These are phyloP conservation scores for Triplophysa siluroides DNA, from an alignment of 2,113 vertebrate species.

Conservation along the genomic window DNA sequence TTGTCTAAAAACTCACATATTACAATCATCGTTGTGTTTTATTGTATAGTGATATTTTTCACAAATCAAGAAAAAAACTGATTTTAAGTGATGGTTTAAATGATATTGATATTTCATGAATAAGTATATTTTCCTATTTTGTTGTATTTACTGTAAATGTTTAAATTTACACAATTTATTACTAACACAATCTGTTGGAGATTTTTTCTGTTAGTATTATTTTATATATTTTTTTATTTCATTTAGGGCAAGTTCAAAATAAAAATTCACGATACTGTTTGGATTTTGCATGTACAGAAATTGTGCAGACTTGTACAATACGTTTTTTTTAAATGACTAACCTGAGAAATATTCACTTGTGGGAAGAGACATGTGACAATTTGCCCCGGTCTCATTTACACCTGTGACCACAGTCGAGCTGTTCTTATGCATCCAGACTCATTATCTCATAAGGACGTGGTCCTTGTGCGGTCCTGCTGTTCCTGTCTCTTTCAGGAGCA, in stretches of 20 bases:
- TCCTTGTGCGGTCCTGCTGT: slow-evolving; percentile 12
- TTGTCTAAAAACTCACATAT: too few relatives aligned
- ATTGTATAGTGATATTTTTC: too few relatives aligned
- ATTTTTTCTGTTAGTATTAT: too few relatives aligned
- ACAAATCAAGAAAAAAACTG: too few relatives aligned
- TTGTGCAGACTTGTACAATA: background rate
- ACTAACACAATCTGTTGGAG: too few relatives aligned
- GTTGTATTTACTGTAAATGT: background rate
- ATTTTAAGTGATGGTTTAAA: too few relatives aligned
- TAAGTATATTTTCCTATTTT: background rate
- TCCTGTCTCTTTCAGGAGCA: slow-evolving; percentile 25
- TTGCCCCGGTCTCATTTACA: background rate
- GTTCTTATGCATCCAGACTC: background rate
- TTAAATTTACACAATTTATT: background rate
- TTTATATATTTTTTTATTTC: too few relatives aligned
- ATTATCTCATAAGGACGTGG: slow-evolving; percentile 5
- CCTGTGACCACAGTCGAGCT: background rate
- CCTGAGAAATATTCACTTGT: background rate
- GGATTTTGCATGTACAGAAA: background rate
- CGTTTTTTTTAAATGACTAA: too few relatives aligned
- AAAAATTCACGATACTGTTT: background rate
- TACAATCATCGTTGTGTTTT: too few relatives aligned
- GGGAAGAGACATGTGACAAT: background rate
- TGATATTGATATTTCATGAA: too few relatives aligned
- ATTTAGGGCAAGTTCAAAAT: too few relatives aligned